These are phyloP conservation scores for Dryobota labecula DNA, from an alignment of 2,888 invertebrate species.

Conservation along the genomic window DNA sequence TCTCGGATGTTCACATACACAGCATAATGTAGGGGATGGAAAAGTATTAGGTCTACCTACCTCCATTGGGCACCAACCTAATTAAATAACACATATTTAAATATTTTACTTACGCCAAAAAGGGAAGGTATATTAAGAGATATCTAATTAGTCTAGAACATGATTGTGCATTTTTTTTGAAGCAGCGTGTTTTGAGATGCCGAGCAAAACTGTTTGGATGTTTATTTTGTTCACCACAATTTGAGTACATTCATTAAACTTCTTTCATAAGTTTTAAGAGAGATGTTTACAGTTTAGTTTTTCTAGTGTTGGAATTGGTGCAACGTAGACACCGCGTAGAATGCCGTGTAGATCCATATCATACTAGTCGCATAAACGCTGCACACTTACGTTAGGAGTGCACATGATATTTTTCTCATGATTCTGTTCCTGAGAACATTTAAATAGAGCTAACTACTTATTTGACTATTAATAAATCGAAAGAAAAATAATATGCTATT, in stretches of 20 bases:
- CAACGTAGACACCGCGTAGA: neutral
- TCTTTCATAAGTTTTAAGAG: conserved; percentile 5
- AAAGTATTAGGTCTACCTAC: conserved; percentile 1
- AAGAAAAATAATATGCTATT: neutral
- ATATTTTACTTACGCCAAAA: neutral
- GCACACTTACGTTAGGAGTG: neutral
- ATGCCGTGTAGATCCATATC: neutral
- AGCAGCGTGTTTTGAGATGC: neutral
- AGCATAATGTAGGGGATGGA: neutral
- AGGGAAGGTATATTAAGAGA: neutral
- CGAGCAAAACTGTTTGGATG: neutral
- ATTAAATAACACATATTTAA: neutral
- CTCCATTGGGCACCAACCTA: neutral
- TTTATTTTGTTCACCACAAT: conserved; percentile 16
- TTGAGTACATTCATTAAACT: conserved; percentile 14
- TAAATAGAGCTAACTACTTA: neutral
- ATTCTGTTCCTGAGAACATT: neutral
- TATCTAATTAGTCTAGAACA: neutral
- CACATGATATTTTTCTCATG: neutral
- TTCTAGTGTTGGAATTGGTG: neutral
- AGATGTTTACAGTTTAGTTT: conserved; percentile 4
- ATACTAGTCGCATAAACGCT: too few relatives aligned
- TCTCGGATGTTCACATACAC: conserved; percentile 14
- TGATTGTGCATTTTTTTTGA: conserved; percentile 8
- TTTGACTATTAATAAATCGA: neutral